Percentiles rank a stretch among this genome's conserved stretches.
phyloP scores from a whole-genome alignment of 2,113 vertebrate genomes.

The Glareola pratincola region DNA sequence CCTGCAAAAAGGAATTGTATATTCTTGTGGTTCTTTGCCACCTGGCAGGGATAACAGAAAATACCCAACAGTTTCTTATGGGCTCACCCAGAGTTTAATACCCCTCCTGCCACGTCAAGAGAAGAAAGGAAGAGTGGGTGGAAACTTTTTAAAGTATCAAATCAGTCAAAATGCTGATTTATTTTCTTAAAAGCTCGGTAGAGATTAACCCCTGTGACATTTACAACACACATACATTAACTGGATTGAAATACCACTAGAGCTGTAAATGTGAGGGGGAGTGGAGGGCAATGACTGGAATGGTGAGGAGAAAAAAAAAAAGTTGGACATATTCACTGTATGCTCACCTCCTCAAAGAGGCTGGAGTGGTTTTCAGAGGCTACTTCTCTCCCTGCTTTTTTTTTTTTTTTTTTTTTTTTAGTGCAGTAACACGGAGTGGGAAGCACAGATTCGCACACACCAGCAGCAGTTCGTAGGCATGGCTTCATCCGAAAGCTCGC shows the following conservation, averaged over 20 bases:
- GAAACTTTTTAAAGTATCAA: conserved; percentile 63
- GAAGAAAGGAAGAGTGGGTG: conserved; percentile 63
- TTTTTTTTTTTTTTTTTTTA: not conserved
- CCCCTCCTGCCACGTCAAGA: conserved; percentile 26
- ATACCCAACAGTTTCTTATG: conserved; percentile 30
- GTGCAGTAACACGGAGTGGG: not conserved
- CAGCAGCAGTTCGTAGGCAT: not conserved
- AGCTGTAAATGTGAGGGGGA: conserved; percentile 51
- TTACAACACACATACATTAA: conserved; percentile 63
- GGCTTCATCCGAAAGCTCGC: not conserved
- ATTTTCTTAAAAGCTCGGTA: conserved; percentile 66
- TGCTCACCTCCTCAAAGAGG: not conserved
- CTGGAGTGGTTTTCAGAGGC: conserved; percentile 5
- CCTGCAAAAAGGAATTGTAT: not conserved
- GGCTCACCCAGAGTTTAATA: conserved; percentile 55
- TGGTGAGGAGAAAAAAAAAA: conserved; percentile 9
- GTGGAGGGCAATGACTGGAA: conserved; percentile 49
- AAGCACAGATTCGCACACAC: not conserved
- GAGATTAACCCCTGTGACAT: conserved; percentile 67
- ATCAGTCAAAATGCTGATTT: conserved; percentile 63
- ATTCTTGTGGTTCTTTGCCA: conserved; percentile 22
- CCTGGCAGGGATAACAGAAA: conserved; percentile 56
- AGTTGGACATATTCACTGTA: not conserved
- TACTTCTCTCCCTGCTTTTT: not conserved
- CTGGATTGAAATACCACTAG: conserved; percentile 50